A percentile compares a stretch with the other conserved stretches of the same genome.
These are phyloP conservation scores for Bos taurus DNA, from an alignment of 2,113 vertebrate genomes.

Conservation along the genomic window DNA sequence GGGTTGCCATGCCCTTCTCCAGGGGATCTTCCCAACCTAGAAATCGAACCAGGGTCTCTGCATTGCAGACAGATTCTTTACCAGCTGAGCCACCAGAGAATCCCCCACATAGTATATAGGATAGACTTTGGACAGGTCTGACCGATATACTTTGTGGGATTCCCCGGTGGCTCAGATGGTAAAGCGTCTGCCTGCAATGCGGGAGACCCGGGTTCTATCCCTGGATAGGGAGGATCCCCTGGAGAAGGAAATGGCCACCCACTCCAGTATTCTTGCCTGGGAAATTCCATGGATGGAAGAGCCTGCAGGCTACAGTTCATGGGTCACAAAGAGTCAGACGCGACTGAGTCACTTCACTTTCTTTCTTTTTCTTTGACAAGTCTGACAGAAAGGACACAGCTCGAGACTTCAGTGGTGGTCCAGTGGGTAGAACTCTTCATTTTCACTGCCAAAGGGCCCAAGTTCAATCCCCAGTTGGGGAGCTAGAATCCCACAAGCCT, in stretches of 20 bases:
- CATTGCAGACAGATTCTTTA: background rate
- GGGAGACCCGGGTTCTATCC: rapidly evolving
- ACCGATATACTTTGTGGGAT: background rate
- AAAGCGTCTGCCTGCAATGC: rapidly evolving
- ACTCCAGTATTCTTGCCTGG: background rate
- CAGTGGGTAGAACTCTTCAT: background rate
- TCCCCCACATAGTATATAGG: rapidly evolving
- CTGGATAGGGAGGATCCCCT: background rate
- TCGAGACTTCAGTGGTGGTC: background rate
- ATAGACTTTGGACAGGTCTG: too few relatives aligned
- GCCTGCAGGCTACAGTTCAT: background rate
- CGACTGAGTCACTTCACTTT: background rate
- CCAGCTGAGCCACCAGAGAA: background rate
- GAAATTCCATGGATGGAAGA: background rate
- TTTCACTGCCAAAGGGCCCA: background rate
- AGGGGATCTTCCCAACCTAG: background rate
- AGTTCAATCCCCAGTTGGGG: rapidly evolving
- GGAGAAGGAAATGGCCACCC: background rate
- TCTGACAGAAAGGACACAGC: background rate
- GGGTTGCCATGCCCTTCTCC: background rate
- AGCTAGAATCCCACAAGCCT: background rate
- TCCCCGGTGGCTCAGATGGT: too few relatives aligned
- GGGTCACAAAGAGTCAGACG: background rate
- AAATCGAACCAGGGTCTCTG: background rate
- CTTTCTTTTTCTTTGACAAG: background rate